Base-by-base conservation (phyloP, 1,140 invertebrate species). In the Pseudomyrmex concolor region DNA sequence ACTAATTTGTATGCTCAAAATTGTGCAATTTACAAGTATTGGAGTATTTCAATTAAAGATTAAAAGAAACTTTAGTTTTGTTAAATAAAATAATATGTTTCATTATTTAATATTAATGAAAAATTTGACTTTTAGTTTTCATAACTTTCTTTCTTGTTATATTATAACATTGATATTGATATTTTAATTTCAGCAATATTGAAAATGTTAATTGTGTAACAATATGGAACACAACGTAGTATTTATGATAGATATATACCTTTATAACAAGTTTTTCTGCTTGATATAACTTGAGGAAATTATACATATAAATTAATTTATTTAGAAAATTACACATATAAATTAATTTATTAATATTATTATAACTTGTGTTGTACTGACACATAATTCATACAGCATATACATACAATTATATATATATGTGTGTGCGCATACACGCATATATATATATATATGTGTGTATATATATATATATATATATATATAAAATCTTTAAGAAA, bases 361-460 rank as follows among this genome's bases (percentile, higher is more conserved):
- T 57, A 50, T 50, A 25, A 34, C 5, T 48, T n/a, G 9, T 64
- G 25, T 45, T 71, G 72, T 57, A 64, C 25, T 22, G 19, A 12
- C 34, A 51, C 50, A 51, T 51, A 12, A 13, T 12, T 78, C 12
- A 57, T 45, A 84, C 13, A 70, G 34, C 34, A 34, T 34, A 34
- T n/a, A n/a, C n/a, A n/a, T n/a, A n/a, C n/a, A n/a, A n/a, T n/a
- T n/a, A n/a, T n/a, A n/a, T n/a, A n/a, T n/a, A n/a, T n/a, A n/a
- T n/a, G n/a, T n/a, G n/a, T n/a, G n/a, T n/a, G n/a, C n/a, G n/a
- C n/a, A n/a, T n/a, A n/a, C n/a, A n/a, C n/a, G n/a, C n/a, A n/a
- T n/a, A n/a, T n/a, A n/a, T n/a, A n/a, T n/a, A n/a, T n/a, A n/a
- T n/a, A n/a, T n/a, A n/a, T n/a, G n/a, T n/a, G n/a, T n/a, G n/a